Base-by-base conservation (phyloP, 2,888 invertebrate species). In the Noctuana brunneofusca region DNA sequence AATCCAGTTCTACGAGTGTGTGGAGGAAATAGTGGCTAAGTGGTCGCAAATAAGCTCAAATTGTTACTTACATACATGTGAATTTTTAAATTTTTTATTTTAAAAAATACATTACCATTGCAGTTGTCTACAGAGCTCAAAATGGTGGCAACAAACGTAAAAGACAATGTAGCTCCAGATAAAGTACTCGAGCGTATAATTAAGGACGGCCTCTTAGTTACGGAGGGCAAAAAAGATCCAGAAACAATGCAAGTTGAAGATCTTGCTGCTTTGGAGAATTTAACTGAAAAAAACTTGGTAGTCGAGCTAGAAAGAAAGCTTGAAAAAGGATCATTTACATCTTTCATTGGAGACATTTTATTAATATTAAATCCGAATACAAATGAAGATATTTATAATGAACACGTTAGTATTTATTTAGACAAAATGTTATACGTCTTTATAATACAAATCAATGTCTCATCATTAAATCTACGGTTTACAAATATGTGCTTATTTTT, bases 221-320 rank as follows among this genome's bases (percentile, higher is more conserved):
- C 81, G 63, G 84, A 93, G 81, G 86, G 93, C 20, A 66, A 82
- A 93, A 74, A 83, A 86, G 20, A 92, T 93, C 92, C 94, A 6
- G 95, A 96, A 76, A 92, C 92, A 1, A 95, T 97, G 95, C 93
- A 94, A 75, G 94, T 95, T 0, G 97, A 97, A 87, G 97, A 97
- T 87, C 88, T 97, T 66, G 96, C 97, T 0, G 95, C 96, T 3
- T 82, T 97, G 52, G 96, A 96, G 66, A 87, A 92, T 63, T 87
- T 96, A 3, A 93, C 93, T n/a, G 97, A 97, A 78, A 95, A 96
- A 56, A 86, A 89, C 53, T 92, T 97, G 53, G 77, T 97, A 20
- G 92, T 93, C 46, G 94, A 96, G 73, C 79, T 97, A 30, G 93
- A 95, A 72, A 93, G 94, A 56, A 93, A 97, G 73, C 86, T 95